These are phyloP conservation scores for Elgaria multicarinata DNA, from an alignment of 2,113 vertebrate species.

Conservation along the genomic window DNA sequence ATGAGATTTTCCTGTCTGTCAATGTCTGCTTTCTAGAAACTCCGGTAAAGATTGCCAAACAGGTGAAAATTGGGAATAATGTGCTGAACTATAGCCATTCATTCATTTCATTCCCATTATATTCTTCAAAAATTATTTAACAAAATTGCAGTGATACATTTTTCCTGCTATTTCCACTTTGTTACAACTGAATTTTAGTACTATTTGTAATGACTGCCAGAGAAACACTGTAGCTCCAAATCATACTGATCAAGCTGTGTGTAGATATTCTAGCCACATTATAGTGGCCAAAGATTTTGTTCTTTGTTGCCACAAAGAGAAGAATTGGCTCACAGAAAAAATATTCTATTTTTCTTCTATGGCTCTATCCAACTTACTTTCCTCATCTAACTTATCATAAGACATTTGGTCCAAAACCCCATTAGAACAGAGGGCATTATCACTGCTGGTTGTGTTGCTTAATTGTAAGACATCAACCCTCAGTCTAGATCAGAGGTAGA, in stretches of 20 bases:
- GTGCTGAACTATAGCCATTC: neutral
- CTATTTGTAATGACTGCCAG: neutral
- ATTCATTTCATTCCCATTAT: neutral
- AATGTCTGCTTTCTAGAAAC: neutral
- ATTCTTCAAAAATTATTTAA: neutral
- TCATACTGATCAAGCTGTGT: neutral
- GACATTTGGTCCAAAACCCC: neutral
- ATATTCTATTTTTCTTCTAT: neutral
- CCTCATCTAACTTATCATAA: neutral
- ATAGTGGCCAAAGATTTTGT: neutral
- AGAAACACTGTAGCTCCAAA: neutral
- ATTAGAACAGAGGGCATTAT: too few relatives aligned
- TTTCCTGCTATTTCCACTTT: neutral
- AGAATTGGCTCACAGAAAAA: neutral
- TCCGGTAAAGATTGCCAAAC: neutral
- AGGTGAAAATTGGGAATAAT: neutral
- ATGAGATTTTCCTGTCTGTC: constrained; percentile 6
- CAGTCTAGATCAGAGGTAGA: too few relatives aligned
- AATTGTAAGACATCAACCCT: too few relatives aligned
- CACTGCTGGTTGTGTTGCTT: too few relatives aligned
- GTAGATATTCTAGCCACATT: neutral
- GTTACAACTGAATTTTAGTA: neutral
- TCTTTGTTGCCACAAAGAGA: neutral
- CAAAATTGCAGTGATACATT: neutral
- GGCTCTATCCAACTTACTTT: neutral